Evolutionary conservation across 2,113 vertebrate species (phyloP), one percentile per base, ranked within the genome.

Genomic region (Vireo altiloquus): DNA sequence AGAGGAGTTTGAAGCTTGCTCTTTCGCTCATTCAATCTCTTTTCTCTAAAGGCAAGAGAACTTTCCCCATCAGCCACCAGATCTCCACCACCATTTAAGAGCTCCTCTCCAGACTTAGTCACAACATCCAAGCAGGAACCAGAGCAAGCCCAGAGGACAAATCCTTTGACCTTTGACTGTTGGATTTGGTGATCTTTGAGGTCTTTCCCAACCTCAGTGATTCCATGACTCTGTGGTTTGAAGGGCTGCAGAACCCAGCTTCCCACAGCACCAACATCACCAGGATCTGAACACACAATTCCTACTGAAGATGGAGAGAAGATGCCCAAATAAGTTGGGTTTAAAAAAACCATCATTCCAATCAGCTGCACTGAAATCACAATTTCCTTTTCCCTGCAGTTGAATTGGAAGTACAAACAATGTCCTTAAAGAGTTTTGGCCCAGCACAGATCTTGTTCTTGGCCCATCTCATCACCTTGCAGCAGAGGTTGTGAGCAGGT

Each of bases 201-300:
- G 13, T 90, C 49, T 50, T 77, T 69, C 19, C 54, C 40, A 82
- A 11, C 10, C 54, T 42, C 11, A 20, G 15, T 27, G 15, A 49
- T 42, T 76, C 70, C 24, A 27, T 11, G 11, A 23, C 46, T 61
- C 56, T 9, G 2, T 42, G 56, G 35, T 12, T 37, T 33, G 2
- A 61, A n/a, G 49, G 31, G 47, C 25, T 81, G 49, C 76, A 76
- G 54, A 76, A 50, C n/a, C 33, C 81, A 80, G 40, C 46, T 40
- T 56, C 24, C 47, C 8, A 3, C 44, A 74, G 47, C 40, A 44
- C n/a, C 52, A 75, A 2, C 54, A 30, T 11, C 92, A 27, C 50
- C 39, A 3, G 60, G 24, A 27, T 57, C 2, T 13, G 4, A 78
- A 33, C 0, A 2, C 7, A 6, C 0, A 0, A 19, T 35, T 63